Evolutionary conservation across 2,888 invertebrate species (phyloP).

Genomic region (Pollenia labialis): DNA sequence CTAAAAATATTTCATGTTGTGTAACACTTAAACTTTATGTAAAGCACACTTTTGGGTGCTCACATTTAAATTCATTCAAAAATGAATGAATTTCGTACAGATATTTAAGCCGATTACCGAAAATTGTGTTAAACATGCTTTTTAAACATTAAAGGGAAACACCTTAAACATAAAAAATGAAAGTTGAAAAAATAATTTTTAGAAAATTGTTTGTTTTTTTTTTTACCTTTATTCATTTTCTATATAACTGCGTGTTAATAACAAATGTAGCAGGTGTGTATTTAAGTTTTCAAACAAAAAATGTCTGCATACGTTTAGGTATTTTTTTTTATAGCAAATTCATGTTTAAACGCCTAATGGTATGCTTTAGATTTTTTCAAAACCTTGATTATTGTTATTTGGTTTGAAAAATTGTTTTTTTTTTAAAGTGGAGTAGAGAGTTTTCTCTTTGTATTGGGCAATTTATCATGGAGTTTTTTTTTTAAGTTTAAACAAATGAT

Average conservation of each 20-base stretch:
- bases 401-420: background rate
- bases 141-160: slow-evolving; percentile 52
- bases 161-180: slow-evolving; percentile 19
- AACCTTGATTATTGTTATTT: slow-evolving; percentile 10
- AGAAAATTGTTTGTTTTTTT: background rate
- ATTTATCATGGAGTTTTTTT: slow-evolving; percentile 23
- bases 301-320: too few relatives aligned
- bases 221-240: background rate
- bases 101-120: slow-evolving; percentile 56
- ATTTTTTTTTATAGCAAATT: background rate
- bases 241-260: slow-evolving; percentile 44
- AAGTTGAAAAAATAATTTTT: background rate
- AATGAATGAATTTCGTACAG: background rate
- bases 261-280: slow-evolving; percentile 15
- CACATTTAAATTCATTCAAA: background rate
- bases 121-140: slow-evolving; percentile 63
- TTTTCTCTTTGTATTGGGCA: slow-evolving; percentile 6
- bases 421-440: background rate
- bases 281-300: background rate
- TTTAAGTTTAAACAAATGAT: slow-evolving; percentile 16
- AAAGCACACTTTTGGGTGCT: slow-evolving; percentile 3
- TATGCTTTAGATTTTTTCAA: slow-evolving; percentile 17
- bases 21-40: background rate
- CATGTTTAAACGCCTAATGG: slow-evolving; percentile 14
- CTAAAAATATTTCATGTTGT: slow-evolving; percentile 1